Evolutionary conservation across 2,888 invertebrate genomes (phyloP), one percentile per base, ranked within the genome.

Genomic region (Drosophila atripex): DNA sequence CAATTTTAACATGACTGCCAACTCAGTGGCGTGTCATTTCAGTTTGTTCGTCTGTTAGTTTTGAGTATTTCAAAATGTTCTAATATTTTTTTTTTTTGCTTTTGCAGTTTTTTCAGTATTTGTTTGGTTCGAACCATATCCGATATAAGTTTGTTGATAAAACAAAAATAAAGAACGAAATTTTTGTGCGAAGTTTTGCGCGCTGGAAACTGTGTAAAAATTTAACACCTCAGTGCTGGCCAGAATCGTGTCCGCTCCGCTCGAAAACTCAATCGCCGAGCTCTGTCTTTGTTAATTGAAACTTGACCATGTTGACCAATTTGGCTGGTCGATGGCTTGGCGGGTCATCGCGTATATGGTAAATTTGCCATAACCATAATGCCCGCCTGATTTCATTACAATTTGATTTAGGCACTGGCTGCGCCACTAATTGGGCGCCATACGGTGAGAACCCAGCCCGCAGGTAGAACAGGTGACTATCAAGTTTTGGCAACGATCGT

Each of bases 341-440:
- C 59, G 65, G 64, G 54, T 58, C 52, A 32, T 35, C 41, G 70
- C 89, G 77, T 88, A 86, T 80, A 86, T 88, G 89, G 90, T 79
- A 88, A 90, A 88, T 86, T 88, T 79, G 77, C 89, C 90, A 89
- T 88, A 84, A 85, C 88, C 89, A 88, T 82, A 84, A 82, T 75
- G 80, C 78, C 64, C 51, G 64, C 68, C 64, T 71, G 84, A 86
- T 88, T 83, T 79, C 84, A 84, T 88, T 84, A 86, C 77, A 86
- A 88, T 83, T 88, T 73, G 53, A 86, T 85, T 88, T 85, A 84
- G 87, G 87, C 78, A 68, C 78, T 79, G 88, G 41, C 68, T 66
- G 55, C 66, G 75, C 65, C 73, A 77, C 78, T 88, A 88, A 80
- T 88, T 89, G 87, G 77, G 69, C 80, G 76, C 77, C 86, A 75